Conservation (phyloP, 2,888 invertebrate genomes). For the Entomobrya multifasciata region DNA sequence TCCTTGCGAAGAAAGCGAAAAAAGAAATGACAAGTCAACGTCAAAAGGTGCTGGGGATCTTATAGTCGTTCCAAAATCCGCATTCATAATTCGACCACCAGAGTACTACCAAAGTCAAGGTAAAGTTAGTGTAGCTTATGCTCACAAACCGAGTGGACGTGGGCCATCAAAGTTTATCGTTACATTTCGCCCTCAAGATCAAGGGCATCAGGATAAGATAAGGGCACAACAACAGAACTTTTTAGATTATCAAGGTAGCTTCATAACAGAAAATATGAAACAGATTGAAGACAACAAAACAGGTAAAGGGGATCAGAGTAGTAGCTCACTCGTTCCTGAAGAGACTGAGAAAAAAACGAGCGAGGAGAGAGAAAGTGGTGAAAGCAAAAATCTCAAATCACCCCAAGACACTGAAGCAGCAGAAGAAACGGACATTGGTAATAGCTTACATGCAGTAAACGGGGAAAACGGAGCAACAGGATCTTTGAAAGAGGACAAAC, state of each 20-base stretch:
- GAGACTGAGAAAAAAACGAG: neutral
- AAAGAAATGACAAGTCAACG: constrained; percentile 41
- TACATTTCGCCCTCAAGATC: constrained; percentile 51
- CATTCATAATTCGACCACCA: constrained; percentile 65
- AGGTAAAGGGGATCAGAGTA: no score
- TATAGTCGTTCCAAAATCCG: constrained; percentile 62
- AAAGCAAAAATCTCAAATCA: constrained; percentile 8
- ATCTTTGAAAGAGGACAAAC: constrained; percentile 7
- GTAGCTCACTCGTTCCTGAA: neutral
- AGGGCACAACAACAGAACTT: neutral
- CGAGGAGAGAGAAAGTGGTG: neutral
- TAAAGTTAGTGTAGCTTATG: constrained; percentile 57
- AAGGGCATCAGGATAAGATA: constrained; percentile 63
- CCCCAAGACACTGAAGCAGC: constrained; percentile 8
- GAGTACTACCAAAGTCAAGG: constrained; percentile 58
- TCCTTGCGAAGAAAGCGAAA: neutral
- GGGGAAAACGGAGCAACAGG: constrained; percentile 27
- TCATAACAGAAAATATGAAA: neutral
- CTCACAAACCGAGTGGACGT: constrained; percentile 41
- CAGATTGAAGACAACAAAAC: neutral
- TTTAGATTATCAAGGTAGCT: neutral
- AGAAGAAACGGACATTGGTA: constrained; percentile 18
- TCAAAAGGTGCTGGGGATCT: constrained; percentile 43
- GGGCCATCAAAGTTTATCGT: constrained; percentile 50
- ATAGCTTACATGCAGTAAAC: constrained; percentile 8